Evolutionary conservation across 2,797 vertebrate genomes (phyloP), one percentile per base, ranked within the genome.

Genomic region (Peromyscus eremicus): DNA sequence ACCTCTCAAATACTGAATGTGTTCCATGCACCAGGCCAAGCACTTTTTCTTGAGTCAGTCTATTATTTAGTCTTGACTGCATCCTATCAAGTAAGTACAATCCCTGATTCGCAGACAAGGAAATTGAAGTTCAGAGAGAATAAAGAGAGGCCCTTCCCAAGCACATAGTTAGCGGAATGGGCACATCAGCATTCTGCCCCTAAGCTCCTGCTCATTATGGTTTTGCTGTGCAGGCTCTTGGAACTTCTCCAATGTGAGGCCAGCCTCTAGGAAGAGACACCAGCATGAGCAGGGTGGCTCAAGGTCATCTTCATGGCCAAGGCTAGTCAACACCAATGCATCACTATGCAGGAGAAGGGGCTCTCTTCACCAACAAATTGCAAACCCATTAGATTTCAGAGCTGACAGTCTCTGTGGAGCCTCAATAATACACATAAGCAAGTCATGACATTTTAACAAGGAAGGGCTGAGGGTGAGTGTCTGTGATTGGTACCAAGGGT

Each of bases 61-160:
- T 77, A 13, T 89, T 62, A 81, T 81, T 93, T 89, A 52, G 29
- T 71, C 62, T 82, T 73, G 68, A 62, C 49, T 75, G 64, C 43
- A 83, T 66, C 49, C 68, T 52, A 25, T 60, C 93, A 92, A 81
- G n/a, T 83, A 89, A 93, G 66, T 79, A 57, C 25, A 64, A 43
- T 60, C 17, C 68, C 82, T 81, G 76, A 68, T 85, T 96, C 62
- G 75, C 52, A n/a, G 1, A 94, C 11, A 60, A 85, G 37, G 88
- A 85, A 93, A 89, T 2, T 81, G 60, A 89, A 89, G 23, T 87
- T 92, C 52, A 57, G 70, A 82, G 94, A 97, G 57, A 86, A 86
- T 70, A 89, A 91, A 89, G 60, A 64, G 2, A 82, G 49, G 71
- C 79, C 46, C 27, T 81, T 88, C 73, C 64, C 94, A 76, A 70